phyloP scores from a whole-genome alignment of 1,140 invertebrate genomes.

The Bicyclus anynana region DNA sequence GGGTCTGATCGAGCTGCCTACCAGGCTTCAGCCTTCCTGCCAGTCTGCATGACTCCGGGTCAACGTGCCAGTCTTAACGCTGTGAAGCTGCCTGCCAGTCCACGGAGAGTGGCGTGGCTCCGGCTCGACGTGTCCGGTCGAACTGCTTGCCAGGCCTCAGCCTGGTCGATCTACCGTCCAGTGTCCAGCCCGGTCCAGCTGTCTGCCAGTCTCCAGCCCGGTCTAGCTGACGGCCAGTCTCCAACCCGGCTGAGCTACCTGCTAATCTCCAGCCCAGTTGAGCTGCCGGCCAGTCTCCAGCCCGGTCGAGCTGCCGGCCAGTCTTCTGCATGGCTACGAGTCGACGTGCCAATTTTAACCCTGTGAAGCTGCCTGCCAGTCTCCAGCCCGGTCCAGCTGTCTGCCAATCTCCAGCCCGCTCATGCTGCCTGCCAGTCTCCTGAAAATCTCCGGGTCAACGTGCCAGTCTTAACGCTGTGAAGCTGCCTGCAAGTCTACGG shows the following conservation, averaged over 20 bases:
- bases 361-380: background rate
- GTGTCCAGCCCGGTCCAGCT: no score
- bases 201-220: background rate
- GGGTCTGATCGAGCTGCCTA: background rate
- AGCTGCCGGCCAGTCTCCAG: background rate
- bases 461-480: background rate
- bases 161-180: background rate
- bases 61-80: background rate
- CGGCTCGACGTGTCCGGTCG: no score
- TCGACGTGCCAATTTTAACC: no score
- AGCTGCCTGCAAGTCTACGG: background rate
- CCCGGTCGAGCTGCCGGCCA: background rate
- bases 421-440: no score
- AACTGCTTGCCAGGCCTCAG: background rate
- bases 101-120: background rate
- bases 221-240: no score
- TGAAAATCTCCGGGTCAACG: no score
- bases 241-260: no score
- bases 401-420: no score
- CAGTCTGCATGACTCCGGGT: no score
- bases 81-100: background rate
- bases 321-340: background rate
- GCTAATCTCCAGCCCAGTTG: background rate
- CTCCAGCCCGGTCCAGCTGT: no score
- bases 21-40: background rate